Percentiles rank a stretch among this genome's conserved stretches.
These are phyloP conservation scores for Pollicipes pollicipes DNA, from an alignment of 1,140 invertebrate species.

Conservation along the genomic window DNA sequence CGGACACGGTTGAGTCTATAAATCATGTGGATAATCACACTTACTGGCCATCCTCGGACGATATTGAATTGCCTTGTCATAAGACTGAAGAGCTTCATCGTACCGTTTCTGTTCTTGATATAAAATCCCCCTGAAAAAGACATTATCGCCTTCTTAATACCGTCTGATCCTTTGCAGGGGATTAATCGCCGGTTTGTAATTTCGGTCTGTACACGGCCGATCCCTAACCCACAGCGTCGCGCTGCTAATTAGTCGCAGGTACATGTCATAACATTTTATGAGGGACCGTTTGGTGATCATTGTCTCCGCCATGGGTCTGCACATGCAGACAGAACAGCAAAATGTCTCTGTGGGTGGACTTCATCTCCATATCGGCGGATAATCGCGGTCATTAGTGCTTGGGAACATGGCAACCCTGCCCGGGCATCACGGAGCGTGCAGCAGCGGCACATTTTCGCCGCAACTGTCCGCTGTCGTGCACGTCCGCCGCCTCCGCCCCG, in stretches of 20 bases:
- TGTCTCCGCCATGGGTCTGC: neutral
- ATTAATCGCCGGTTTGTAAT: neutral
- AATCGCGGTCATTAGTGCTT: neutral
- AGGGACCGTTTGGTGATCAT: neutral
- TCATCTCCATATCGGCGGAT: neutral
- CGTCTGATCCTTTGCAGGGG: neutral
- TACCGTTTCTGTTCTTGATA: constrained; percentile 74
- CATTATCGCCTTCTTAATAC: constrained; percentile 28
- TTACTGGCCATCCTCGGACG: constrained; percentile 84
- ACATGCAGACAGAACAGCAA: neutral
- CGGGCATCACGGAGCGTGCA: neutral
- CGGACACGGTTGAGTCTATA: no score
- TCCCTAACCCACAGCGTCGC: neutral
- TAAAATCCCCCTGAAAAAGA: constrained; percentile 58
- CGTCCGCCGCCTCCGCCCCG: neutral
- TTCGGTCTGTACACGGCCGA: neutral
- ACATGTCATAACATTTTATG: neutral
- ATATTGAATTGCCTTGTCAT: constrained; percentile 79
- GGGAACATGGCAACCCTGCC: neutral
- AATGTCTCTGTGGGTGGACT: no score
- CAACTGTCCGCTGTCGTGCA: neutral
- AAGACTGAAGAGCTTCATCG: constrained; percentile 76
- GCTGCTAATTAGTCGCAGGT: neutral
- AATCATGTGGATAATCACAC: no score
- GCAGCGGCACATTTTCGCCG: no score